Conservation (phyloP, 2,888 invertebrate genomes). For the Endotricha flammealis region DNA sequence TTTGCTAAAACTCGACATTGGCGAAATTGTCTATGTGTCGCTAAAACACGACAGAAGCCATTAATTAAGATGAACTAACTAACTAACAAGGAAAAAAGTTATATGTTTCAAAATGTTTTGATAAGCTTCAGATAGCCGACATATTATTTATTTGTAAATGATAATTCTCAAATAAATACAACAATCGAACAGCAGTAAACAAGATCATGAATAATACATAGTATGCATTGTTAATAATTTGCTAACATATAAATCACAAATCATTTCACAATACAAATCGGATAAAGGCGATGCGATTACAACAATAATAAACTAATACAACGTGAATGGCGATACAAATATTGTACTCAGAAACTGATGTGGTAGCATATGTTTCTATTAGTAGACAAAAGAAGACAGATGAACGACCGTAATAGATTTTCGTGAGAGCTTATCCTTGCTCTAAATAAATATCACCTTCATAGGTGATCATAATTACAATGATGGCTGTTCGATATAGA, state of each 20-base stretch:
- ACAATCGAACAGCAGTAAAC: too few species aligned
- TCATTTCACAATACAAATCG: conserved; percentile 14
- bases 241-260: conserved; percentile 15
- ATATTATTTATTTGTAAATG: too few species aligned
- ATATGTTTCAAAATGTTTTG: too few species aligned
- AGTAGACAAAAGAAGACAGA: conserved; percentile 5
- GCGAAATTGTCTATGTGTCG: too few species aligned
- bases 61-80: too few species aligned
- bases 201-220: conserved; percentile 22
- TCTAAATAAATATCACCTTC: neutral
- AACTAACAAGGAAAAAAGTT: too few species aligned
- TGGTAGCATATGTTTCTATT: conserved; percentile 5
- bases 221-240: conserved; percentile 18
- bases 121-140: too few species aligned
- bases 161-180: too few species aligned
- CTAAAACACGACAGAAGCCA: too few species aligned
- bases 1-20: too few species aligned
- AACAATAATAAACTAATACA: conserved; percentile 3
- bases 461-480: too few species aligned
- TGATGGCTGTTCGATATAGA: too few species aligned
- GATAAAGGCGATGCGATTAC: conserved; percentile 12
- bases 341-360: neutral
- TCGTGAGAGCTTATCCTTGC: neutral
- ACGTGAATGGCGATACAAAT: conserved; percentile 10
- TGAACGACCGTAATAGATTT: conserved; percentile 1